Base-by-base conservation (phyloP, 2,797 vertebrate species). In the Glyptemys insculpta region DNA sequence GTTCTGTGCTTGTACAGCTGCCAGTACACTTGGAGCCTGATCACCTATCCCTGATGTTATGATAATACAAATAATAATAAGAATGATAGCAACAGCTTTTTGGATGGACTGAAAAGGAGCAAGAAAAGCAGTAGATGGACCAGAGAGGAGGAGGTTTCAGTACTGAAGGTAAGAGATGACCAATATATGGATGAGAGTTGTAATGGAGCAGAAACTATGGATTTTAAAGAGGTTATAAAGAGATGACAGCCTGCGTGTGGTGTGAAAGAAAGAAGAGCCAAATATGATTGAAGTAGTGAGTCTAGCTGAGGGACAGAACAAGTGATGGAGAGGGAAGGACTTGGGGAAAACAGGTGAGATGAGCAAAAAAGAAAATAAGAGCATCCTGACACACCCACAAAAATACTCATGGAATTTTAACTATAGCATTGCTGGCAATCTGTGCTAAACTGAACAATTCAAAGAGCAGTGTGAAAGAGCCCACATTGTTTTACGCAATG, bases 321-420 rank as follows among this genome's bases (percentile, higher is more conserved):
- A 83, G 81, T 83, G 56, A 50, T 1, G 79, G 86, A 90, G 50
- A 88, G 90, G 93, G 37, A 19, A 47, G 44, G 89, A 86, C 53
- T 25, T 93, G 59, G 85, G 62, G 86, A 79, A 34, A 81, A 15
- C 84, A 68, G 10, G 80, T 50, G 19, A 91, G 85, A 76, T 82
- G 76, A 90, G 68, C 14, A 65, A 92, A 74, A 88, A 90, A 92
- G 72, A 56, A 27, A 94, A 85, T 76, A 54, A 76, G 94, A 90
- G 12, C 19, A 90, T 52, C 56, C 31, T 47, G 18, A 83, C 84
- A 81, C 15, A 27, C 27, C 3, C 15, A 12, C 52, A 37, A 18
- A 50, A 81, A n/a, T 49, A 7, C 53, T 65, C 8, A 7, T 74
- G 18, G 81, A 94, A 78, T 14, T 49, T 89, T 65, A 31, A 90